A percentile compares a stretch with the other conserved stretches of the same genome.
These are phyloP conservation scores for Luperina testacea DNA, from an alignment of 2,888 invertebrate genomes.

Conservation along the genomic window DNA sequence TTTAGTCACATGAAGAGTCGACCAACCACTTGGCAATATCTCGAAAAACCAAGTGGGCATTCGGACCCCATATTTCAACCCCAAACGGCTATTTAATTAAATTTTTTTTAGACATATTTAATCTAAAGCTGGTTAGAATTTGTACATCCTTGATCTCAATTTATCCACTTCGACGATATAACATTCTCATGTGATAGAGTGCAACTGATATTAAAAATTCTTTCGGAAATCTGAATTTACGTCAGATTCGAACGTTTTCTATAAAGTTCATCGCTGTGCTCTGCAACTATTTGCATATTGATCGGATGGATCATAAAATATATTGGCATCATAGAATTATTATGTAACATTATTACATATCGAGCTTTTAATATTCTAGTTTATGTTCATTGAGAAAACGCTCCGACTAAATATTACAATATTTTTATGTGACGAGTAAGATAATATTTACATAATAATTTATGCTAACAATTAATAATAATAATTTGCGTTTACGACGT, in stretches of 20 bases:
- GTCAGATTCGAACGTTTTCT: slow-evolving; percentile 12
- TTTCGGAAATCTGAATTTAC: slow-evolving; percentile 14
- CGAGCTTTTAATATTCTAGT: background rate
- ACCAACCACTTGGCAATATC: background rate
- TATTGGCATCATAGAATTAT: background rate
- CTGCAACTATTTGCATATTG: slow-evolving; percentile 1
- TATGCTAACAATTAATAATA: too few relatives aligned
- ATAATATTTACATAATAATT: background rate
- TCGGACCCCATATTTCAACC: background rate
- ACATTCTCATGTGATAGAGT: slow-evolving; percentile 14
- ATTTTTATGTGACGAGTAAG: background rate
- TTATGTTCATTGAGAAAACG: background rate
- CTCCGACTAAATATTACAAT: background rate
- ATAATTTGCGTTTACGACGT: too few relatives aligned
- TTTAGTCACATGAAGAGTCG: background rate
- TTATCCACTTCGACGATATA: slow-evolving; percentile 19
- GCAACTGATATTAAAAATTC: slow-evolving; percentile 42
- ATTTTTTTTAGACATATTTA: background rate
- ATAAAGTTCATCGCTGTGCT: background rate
- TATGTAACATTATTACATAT: background rate
- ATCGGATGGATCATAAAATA: background rate
- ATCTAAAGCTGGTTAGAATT: background rate
- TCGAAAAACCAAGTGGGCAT: background rate
- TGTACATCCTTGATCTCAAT: slow-evolving; percentile 16
- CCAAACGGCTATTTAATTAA: background rate